Evolutionary conservation across 1,140 invertebrate genomes (phyloP).

Genomic region (Megathymus violae): DNA sequence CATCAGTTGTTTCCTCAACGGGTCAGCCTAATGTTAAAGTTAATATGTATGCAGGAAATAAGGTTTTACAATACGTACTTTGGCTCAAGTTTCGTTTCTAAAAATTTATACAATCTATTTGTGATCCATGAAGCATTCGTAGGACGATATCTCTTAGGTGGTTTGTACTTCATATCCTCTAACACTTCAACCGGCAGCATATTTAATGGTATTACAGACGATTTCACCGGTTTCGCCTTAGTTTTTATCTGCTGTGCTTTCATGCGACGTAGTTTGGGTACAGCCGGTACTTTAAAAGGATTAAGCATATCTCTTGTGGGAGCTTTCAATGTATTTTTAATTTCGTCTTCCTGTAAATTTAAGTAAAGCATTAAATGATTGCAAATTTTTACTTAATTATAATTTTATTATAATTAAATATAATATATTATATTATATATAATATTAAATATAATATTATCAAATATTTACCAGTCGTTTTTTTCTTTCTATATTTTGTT

Average conservation of each 20-base stretch:
- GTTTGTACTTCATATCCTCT: slow-evolving; percentile 72
- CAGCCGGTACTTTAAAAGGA: slow-evolving; percentile 54
- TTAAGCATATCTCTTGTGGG: slow-evolving; percentile 39
- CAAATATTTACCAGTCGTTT: slow-evolving; percentile 58
- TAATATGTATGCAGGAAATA: no score
- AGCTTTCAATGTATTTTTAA: slow-evolving; percentile 54
- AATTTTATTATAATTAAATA: no score
- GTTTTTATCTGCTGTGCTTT: slow-evolving; percentile 27
- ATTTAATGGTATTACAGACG: slow-evolving; percentile 38
- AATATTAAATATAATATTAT: no score
- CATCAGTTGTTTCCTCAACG: no score
- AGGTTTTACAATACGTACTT: slow-evolving; percentile 58
- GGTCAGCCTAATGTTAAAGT: no score
- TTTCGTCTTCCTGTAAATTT: slow-evolving; percentile 57
- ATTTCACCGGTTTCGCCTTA: slow-evolving; percentile 43
- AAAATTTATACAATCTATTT: slow-evolving; percentile 67
- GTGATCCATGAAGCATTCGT: slow-evolving; percentile 68
- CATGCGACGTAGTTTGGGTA: slow-evolving; percentile 34
- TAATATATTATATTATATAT: no score
- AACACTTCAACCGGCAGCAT: slow-evolving; percentile 54
- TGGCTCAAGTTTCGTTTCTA: slow-evolving; percentile 69
- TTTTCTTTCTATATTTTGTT: slow-evolving; percentile 53
- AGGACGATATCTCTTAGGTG: slow-evolving; percentile 64
- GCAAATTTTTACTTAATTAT: no score
- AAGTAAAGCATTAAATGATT: slow-evolving; percentile 5